Conservation (phyloP, 2,888 invertebrate genomes). For the Belgica antarctica region DNA sequence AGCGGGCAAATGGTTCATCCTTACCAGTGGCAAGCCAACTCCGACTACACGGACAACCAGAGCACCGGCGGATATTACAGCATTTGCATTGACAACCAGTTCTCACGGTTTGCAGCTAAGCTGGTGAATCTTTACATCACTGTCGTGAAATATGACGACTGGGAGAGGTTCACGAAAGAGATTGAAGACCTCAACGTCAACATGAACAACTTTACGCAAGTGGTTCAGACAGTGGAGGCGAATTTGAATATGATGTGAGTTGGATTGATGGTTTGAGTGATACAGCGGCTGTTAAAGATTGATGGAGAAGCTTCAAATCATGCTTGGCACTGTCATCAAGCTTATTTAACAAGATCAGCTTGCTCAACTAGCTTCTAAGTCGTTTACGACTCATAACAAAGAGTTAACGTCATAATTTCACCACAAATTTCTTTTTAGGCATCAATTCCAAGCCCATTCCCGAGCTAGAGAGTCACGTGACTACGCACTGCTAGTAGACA, state of each 20-base stretch:
- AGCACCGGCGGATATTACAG: conserved; percentile 70
- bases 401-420: background rate
- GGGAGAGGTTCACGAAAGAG: conserved; percentile 89
- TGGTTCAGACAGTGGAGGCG: conserved; percentile 74
- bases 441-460: conserved; percentile 78
- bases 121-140: conserved; percentile 86
- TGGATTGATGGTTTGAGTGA: background rate
- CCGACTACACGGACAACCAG: conserved; percentile 83
- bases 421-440: conserved; percentile 44
- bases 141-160: conserved; percentile 87
- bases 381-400: too few relatives aligned
- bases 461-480: conserved; percentile 79
- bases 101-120: conserved; percentile 86
- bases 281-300: background rate
- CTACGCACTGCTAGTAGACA: conserved; percentile 74
- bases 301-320: too few relatives aligned
- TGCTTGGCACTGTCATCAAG: too few relatives aligned
- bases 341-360: too few relatives aligned
- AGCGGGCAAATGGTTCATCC: conserved; percentile 81
- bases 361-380: too few relatives aligned
- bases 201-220: conserved; percentile 81
- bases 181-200: conserved; percentile 82
- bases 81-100: conserved; percentile 92
- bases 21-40: conserved; percentile 85
- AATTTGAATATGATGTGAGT: conserved; percentile 75